These are phyloP conservation scores for Diabrotica virgifera DNA, from an alignment of 1,140 invertebrate species.

Conservation along the genomic window DNA sequence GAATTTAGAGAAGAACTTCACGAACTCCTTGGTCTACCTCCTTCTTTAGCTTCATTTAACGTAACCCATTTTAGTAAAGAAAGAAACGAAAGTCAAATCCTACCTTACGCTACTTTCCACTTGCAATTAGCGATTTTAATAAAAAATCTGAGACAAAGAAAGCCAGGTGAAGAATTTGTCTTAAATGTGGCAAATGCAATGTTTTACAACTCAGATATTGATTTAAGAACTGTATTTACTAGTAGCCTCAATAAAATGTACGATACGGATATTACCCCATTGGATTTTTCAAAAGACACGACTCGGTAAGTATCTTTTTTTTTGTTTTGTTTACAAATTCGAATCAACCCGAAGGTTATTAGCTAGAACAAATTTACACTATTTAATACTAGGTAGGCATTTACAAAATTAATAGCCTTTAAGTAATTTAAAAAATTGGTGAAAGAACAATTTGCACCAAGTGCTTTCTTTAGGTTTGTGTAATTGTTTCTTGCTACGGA, in stretches of 20 bases:
- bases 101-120: conserved; percentile 28
- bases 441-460: too few species aligned
- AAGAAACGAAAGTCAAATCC: conserved; percentile 21
- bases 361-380: too few species aligned
- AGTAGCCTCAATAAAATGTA: conserved; percentile 48
- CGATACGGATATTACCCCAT: conserved; percentile 38
- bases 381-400: too few species aligned
- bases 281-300: conserved; percentile 53
- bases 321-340: too few species aligned
- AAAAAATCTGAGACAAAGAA: conserved; percentile 20
- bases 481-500: too few species aligned
- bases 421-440: too few species aligned
- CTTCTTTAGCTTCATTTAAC: conserved; percentile 42
- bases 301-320: conserved; percentile 9
- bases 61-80: conserved; percentile 33
- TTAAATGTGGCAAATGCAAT: conserved; percentile 54
- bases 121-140: conserved; percentile 31
- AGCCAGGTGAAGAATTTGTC: conserved; percentile 27
- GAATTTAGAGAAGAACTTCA: conserved; percentile 58
- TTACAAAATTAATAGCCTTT: too few species aligned
- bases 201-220: conserved; percentile 52
- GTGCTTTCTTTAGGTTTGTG: too few species aligned
- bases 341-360: too few species aligned
- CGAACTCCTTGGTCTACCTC: conserved; percentile 54
- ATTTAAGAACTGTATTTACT: conserved; percentile 49